A percentile compares a stretch with the other conserved stretches of the same genome.
These are phyloP conservation scores for Galeopsomyia nigrocyanea DNA, from an alignment of 2,888 invertebrate genomes.

Conservation along the genomic window DNA sequence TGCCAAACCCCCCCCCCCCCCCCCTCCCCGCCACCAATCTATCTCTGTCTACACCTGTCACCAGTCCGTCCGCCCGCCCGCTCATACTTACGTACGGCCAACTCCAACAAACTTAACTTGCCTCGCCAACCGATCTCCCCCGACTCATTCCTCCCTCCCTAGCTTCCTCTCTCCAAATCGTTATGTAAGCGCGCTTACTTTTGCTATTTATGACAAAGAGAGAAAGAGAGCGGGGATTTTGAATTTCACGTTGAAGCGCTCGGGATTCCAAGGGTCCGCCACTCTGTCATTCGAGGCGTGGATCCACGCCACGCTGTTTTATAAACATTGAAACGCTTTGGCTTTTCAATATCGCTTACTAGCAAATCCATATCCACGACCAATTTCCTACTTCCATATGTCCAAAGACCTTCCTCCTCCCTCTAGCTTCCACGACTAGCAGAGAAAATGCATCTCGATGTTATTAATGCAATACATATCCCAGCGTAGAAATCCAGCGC, in stretches of 20 bases:
- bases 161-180: not conserved
- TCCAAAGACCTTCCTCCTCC: too few species aligned
- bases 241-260: conserved; percentile 16
- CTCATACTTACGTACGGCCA: not conserved
- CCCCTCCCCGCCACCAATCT: too few species aligned
- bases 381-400: too few species aligned
- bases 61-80: conserved; percentile 6
- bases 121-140: not conserved
- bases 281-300: not conserved
- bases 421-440: too few species aligned
- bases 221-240: conserved; percentile 5
- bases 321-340: conserved; percentile 26
- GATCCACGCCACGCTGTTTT: conserved; percentile 8
- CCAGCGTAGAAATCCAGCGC: too few species aligned
- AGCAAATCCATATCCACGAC: too few species aligned
- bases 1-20: not conserved
- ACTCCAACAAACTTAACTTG: not conserved
- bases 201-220: not conserved
- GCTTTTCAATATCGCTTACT: conserved; percentile 15
- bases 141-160: not conserved
- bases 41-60: too few species aligned
- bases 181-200: conserved; percentile 1
- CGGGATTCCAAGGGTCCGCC: conserved; percentile 1
- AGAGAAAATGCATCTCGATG: too few species aligned
- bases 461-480: too few species aligned